Percentiles rank a stretch among this genome's conserved stretches.
phyloP scores from a whole-genome alignment of 2,888 invertebrate genomes.

The Venusia cambrica region DNA sequence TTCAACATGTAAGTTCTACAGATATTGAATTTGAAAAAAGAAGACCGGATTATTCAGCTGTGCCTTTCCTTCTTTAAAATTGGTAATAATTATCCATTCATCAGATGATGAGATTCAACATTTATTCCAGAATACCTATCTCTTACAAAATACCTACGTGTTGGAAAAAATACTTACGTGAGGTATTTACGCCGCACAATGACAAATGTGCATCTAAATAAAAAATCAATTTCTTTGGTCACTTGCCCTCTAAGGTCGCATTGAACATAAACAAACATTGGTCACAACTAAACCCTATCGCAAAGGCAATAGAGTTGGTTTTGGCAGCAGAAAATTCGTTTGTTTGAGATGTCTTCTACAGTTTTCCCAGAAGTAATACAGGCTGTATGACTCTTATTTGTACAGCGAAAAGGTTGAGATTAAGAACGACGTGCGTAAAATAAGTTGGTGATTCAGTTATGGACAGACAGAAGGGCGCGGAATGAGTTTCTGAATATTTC shows the following conservation, averaged over 20 bases:
- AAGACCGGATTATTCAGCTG: no score
- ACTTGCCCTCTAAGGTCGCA: constrained; percentile 50
- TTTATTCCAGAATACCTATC: no score
- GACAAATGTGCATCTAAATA: constrained; percentile 40
- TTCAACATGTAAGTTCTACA: no score
- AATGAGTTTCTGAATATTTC: constrained; percentile 77
- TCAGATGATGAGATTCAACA: no score
- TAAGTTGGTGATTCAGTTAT: constrained; percentile 49
- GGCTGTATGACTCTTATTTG: constrained; percentile 12
- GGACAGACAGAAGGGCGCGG: constrained; percentile 68
- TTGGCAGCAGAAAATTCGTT: constrained; percentile 27
- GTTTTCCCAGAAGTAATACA: constrained; percentile 5
- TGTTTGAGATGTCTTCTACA: constrained; percentile 10
- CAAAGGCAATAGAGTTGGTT: constrained; percentile 43
- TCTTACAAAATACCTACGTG: no score
- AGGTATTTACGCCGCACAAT: no score
- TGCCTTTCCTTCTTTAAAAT: no score
- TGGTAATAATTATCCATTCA: no score
- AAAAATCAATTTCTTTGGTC: constrained; percentile 65
- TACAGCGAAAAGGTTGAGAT: constrained; percentile 29
- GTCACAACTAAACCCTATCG: constrained; percentile 19
- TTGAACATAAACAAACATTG: constrained; percentile 28
- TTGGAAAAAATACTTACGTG: no score
- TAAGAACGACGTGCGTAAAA: constrained; percentile 21
- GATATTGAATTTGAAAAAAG: no score